Conservation (phyloP, 2,113 vertebrate genomes). For the Cinclus cinclus region DNA sequence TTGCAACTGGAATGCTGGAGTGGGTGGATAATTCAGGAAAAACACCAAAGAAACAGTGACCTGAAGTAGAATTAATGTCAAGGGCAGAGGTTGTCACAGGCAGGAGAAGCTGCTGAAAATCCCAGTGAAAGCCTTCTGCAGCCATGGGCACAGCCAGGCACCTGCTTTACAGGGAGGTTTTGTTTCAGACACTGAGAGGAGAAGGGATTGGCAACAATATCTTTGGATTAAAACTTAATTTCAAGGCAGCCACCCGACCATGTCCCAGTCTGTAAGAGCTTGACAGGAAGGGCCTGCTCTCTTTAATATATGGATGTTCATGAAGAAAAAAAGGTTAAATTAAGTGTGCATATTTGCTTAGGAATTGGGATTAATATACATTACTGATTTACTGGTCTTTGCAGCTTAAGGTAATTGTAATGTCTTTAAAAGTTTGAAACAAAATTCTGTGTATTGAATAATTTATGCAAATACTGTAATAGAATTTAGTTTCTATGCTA, state of each 20-base stretch:
- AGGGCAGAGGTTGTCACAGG: background rate
- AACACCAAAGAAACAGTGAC: background rate
- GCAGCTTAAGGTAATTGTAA: background rate
- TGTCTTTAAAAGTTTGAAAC: background rate
- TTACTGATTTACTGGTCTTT: background rate
- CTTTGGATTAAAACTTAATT: background rate
- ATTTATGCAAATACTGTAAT: background rate
- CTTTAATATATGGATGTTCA: background rate
- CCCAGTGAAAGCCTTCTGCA: background rate
- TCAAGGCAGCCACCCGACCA: background rate
- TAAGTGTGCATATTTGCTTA: background rate
- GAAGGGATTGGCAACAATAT: background rate
- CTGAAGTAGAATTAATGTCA: background rate
- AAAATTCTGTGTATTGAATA: background rate
- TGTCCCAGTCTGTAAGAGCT: background rate
- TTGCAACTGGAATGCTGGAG: background rate
- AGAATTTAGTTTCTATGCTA: background rate
- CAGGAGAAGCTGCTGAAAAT: background rate
- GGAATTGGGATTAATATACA: background rate
- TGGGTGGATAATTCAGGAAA: background rate
- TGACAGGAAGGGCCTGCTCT: background rate
- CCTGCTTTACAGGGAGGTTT: background rate
- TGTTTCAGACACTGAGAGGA: background rate
- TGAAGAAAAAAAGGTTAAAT: background rate
- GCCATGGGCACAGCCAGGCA: background rate